Evolutionary conservation across 2,888 invertebrate genomes (phyloP), one percentile per base, ranked within the genome.

Genomic region (Nudaria mundana): DNA sequence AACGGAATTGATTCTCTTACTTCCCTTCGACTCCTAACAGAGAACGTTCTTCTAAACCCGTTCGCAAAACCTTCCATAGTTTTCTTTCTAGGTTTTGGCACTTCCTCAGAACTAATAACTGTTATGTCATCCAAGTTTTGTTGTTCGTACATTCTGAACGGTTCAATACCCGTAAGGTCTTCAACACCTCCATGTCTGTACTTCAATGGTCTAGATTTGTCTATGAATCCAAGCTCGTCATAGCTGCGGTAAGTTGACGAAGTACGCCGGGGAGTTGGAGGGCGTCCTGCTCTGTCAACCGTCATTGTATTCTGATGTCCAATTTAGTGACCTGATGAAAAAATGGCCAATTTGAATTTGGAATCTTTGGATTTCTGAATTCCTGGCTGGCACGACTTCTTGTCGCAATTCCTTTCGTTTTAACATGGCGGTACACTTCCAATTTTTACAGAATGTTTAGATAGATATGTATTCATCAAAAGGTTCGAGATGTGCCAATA

Each of bases 241-340:
- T 89, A 89, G 56, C 89, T 89, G 49, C 87, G 76, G 60, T 89
- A 89, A 3, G 89, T 88, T 6, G 87, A 87, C 10, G 82, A 69
- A 3, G 76, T 76, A 28, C 87, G 73, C 33, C 84, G 72, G 1
- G 87, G 87, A 10, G 87, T 76, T 11, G 87, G 87, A 4, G 87
- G 87, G 24, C 78, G 70, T 40, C 86, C 87, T 35, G 81, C 77
- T 71, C 71, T 74, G 60, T 87, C 87, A 66, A 87, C 80, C 43
- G 85, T 87, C 87, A 87, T 87, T 71, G 66, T 80, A 57, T 54
- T 34, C 44, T 42, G 63, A 61, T 56, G 52, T 58, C 59, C 63
- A 41, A 52, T 58, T n/a, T 66, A 60, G 47, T 42, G 54, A 85
- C 86, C 86, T 87, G 84, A 73, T 56, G 61, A 76, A 81, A 63